Percentiles rank a stretch among this genome's conserved stretches.
Evolutionary conservation across 2,797 vertebrate species (phyloP).

Genomic region (Lagocephalus sceleratus): DNA sequence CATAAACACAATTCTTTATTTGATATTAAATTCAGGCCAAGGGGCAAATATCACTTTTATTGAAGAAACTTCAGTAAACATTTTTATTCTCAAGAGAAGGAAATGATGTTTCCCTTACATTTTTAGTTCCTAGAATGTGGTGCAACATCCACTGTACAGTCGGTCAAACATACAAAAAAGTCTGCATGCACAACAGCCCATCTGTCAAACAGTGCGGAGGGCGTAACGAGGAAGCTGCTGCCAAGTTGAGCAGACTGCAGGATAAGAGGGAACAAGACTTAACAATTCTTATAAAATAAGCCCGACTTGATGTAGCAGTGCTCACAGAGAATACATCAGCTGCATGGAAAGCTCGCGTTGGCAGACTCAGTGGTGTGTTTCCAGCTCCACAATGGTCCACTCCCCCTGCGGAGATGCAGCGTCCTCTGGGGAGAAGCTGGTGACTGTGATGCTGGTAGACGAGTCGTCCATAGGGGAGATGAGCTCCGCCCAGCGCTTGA

Average conservation of each 20-base stretch:
- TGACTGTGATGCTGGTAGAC: slow-evolving; percentile 91
- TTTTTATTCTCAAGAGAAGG: slow-evolving; percentile 48
- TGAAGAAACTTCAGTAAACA: slow-evolving; percentile 60
- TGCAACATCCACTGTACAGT: slow-evolving; percentile 66
- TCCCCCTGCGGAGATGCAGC: slow-evolving; percentile 95
- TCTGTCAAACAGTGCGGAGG: slow-evolving; percentile 49
- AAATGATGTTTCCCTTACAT: slow-evolving; percentile 30
- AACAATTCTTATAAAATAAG: slow-evolving; percentile 49
- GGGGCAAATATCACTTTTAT: slow-evolving; percentile 49
- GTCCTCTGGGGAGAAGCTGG: slow-evolving; percentile 96
- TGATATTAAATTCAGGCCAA: slow-evolving; percentile 68
- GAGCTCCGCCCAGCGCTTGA: slow-evolving; percentile 93
- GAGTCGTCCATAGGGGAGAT: slow-evolving; percentile 93
- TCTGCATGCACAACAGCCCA: slow-evolving; percentile 72
- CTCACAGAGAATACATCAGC: slow-evolving; percentile 26
- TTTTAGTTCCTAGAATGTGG: slow-evolving; percentile 49
- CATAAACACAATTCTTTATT: slow-evolving; percentile 71
- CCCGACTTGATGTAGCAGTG: slow-evolving; percentile 23
- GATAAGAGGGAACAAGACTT: slow-evolving; percentile 11
- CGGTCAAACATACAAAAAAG: slow-evolving; percentile 71
- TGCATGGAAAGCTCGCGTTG: slow-evolving; percentile 23
- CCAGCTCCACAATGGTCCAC: slow-evolving; percentile 98
- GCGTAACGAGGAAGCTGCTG: slow-evolving; percentile 34
- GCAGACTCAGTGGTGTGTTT: slow-evolving; percentile 91
- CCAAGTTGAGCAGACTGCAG: slow-evolving; percentile 28